These are phyloP conservation scores for Zoanthus sansibaricus DNA, from an alignment of 92 coral and sea anemone genomes.

Conservation along the genomic window DNA sequence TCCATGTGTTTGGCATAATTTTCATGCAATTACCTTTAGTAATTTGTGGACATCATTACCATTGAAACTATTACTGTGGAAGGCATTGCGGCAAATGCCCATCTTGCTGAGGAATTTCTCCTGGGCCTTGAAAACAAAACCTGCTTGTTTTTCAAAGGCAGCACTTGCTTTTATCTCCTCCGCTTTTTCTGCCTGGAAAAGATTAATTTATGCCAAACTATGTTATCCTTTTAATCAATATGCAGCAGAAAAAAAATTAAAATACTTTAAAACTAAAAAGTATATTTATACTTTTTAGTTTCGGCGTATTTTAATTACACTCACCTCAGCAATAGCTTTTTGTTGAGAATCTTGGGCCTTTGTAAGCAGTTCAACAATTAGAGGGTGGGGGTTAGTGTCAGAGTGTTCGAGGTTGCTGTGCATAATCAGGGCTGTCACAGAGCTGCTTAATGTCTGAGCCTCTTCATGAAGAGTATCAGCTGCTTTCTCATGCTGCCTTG, in stretches of 20 bases:
- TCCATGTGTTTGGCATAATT: not conserved
- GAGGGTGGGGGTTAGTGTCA: not conserved
- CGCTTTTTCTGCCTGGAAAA: not conserved
- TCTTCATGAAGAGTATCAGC: not conserved
- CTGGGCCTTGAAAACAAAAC: not conserved
- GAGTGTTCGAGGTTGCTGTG: not conserved
- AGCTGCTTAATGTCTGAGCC: not conserved
- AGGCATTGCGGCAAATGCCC: not conserved
- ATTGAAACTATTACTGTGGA: not conserved
- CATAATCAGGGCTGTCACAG: not conserved
- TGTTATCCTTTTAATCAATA: too few relatives aligned
- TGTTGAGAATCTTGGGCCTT: not conserved
- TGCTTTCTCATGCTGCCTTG: slow-evolving; percentile 19
- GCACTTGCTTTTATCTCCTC: not conserved
- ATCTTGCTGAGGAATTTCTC: not conserved
- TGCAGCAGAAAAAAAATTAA: too few relatives aligned
- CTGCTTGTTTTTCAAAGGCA: not conserved
- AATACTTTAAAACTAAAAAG: too few relatives aligned
- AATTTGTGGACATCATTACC: not conserved
- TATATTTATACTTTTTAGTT: too few relatives aligned
- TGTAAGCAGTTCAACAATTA: not conserved
- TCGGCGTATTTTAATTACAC: too few relatives aligned
- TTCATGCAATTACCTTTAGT: not conserved
- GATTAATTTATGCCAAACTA: too few relatives aligned
- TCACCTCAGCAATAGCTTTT: not conserved